A percentile compares a stretch with the other conserved stretches of the same genome.
These are phyloP conservation scores for Egretta garzetta DNA, from an alignment of 2,113 vertebrate genomes.

Conservation along the genomic window DNA sequence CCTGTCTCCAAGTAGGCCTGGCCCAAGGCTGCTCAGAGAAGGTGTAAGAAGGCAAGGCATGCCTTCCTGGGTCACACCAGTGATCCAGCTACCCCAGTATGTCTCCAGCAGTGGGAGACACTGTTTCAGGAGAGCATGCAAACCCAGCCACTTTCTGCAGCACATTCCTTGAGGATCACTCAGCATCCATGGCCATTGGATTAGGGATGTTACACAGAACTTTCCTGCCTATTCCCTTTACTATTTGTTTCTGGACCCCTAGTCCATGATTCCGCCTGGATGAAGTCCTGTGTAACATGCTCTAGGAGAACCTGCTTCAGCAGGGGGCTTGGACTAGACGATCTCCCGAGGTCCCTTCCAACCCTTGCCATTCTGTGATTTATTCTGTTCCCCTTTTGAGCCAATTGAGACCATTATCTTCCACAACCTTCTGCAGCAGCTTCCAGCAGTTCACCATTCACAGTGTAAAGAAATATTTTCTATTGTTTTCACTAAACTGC, in stretches of 20 bases:
- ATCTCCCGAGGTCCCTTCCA: too few species aligned
- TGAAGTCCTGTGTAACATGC: too few species aligned
- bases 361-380: too few species aligned
- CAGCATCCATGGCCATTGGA: neutral
- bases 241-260: neutral
- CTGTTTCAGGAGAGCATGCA: neutral
- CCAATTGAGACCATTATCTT: neutral
- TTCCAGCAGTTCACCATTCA: neutral
- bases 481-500: neutral
- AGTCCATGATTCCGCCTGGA: neutral
- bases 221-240: neutral
- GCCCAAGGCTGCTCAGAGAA: neutral
- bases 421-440: neutral
- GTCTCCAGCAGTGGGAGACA: neutral
- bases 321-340: too few species aligned
- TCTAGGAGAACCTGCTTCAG: too few species aligned
- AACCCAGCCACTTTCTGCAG: neutral
- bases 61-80: neutral
- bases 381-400: neutral
- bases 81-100: neutral
- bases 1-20: neutral
- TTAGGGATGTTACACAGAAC: neutral
- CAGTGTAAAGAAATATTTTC: neutral
- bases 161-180: neutral
- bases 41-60: neutral